Conservation (phyloP, 1,140 invertebrate genomes). For the Saccostrea glomerata region DNA sequence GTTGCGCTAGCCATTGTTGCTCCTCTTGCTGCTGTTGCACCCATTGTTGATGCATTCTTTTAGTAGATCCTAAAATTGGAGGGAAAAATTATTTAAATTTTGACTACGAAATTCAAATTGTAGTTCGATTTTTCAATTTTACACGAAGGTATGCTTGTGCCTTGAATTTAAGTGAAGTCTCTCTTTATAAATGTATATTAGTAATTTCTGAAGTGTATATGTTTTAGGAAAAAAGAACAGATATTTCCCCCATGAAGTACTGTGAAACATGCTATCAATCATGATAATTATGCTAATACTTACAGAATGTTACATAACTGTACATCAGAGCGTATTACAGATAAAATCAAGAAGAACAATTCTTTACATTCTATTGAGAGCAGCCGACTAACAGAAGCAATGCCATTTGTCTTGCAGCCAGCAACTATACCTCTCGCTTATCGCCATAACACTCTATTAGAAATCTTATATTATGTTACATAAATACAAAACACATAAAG, state of each 20-base stretch:
- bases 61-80: slow-evolving; percentile 1
- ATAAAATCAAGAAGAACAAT: not conserved
- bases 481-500: not conserved
- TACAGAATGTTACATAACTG: slow-evolving; percentile 16
- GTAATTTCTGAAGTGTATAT: too few relatives aligned
- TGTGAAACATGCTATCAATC: not conserved
- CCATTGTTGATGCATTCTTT: slow-evolving; percentile 7
- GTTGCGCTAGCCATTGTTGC: slow-evolving; percentile 15
- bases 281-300: not conserved
- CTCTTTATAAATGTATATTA: too few relatives aligned
- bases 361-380: not conserved
- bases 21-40: slow-evolving; percentile 13
- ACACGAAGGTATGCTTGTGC: not conserved
- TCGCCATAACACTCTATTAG: not conserved
- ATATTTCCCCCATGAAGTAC: not conserved
- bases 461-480: not conserved
- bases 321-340: not conserved
- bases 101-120: not conserved
- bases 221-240: not conserved
- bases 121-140: not conserved
- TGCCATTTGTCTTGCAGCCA: not conserved
- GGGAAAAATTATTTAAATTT: not conserved
- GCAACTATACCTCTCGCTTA: not conserved
- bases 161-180: not conserved
- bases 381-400: not conserved